Percentiles rank a stretch among this genome's conserved stretches.
Conservation (phyloP, 2,797 vertebrate species). For the Myotis daubentonii region DNA sequence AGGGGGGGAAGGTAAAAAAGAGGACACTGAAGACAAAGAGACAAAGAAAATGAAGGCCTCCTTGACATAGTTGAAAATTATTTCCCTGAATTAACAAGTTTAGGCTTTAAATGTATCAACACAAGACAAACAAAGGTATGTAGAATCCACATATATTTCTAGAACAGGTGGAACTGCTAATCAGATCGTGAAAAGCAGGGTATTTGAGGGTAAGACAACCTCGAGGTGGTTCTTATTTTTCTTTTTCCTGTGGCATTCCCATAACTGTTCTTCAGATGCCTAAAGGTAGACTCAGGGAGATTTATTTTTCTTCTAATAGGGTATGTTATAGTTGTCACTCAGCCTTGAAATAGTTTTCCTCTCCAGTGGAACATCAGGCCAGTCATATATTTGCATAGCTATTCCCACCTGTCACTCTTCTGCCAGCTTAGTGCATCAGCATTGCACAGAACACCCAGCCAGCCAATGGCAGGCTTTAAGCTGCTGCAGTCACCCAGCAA, state of each 20-base stretch:
- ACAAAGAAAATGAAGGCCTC: conserved; percentile 14
- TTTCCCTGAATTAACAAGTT: conserved; percentile 53
- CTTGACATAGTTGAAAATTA: conserved; percentile 45
- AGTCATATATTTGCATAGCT: conserved; percentile 78
- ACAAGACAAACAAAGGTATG: neutral
- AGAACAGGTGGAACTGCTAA: conserved; percentile 2
- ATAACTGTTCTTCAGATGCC: conserved; percentile 60
- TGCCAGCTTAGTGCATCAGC: conserved; percentile 67
- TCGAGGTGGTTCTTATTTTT: neutral
- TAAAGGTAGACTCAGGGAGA: conserved; percentile 71
- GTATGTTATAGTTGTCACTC: conserved; percentile 82
- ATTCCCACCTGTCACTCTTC: conserved; percentile 70
- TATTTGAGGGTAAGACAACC: conserved; percentile 33
- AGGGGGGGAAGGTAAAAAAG: conserved; percentile 40
- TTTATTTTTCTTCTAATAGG: conserved; percentile 79
- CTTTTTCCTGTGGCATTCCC: conserved; percentile 64
- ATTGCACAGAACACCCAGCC: conserved; percentile 20
- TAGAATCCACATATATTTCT: conserved; percentile 29
- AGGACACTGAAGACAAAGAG: neutral
- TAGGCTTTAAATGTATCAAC: conserved; percentile 42
- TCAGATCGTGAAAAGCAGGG: conserved; percentile 25
- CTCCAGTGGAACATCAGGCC: conserved; percentile 73
- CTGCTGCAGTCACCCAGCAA: conserved; percentile 63
- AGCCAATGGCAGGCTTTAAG: conserved; percentile 34
- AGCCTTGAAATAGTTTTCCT: conserved; percentile 83